These are phyloP conservation scores for Phaedon cochleariae DNA, from an alignment of 2,888 invertebrate species.

Conservation along the genomic window DNA sequence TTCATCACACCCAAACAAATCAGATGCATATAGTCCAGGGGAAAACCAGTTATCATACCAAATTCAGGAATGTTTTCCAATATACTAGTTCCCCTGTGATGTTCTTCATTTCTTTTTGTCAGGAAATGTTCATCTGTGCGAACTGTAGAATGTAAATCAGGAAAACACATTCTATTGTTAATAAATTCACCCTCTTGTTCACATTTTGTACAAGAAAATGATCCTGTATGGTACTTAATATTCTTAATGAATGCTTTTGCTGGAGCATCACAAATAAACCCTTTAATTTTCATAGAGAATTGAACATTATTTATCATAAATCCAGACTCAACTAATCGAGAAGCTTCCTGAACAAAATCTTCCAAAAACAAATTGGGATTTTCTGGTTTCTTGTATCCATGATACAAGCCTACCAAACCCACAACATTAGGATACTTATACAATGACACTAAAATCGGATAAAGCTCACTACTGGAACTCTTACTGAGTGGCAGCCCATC, in stretches of 20 bases:
- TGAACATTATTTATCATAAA: neutral
- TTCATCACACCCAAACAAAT: conserved; percentile 23
- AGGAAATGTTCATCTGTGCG: conserved; percentile 27
- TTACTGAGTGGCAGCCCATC: conserved; percentile 17
- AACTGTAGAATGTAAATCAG: conserved; percentile 16
- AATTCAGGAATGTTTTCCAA: conserved; percentile 39
- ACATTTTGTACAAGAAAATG: conserved; percentile 39
- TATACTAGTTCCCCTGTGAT: conserved; percentile 35
- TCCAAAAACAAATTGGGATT: conserved; percentile 27
- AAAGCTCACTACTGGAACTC: conserved; percentile 16
- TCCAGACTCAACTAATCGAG: conserved; percentile 25
- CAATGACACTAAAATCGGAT: conserved; percentile 14
- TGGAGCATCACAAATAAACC: conserved; percentile 34
- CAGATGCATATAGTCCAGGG: conserved; percentile 40
- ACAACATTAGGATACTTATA: conserved; percentile 9
- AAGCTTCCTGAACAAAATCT: conserved; percentile 33
- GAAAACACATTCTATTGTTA: conserved; percentile 30
- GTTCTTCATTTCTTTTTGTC: conserved; percentile 29
- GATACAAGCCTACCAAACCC: conserved; percentile 26
- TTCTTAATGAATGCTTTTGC: conserved; percentile 28
- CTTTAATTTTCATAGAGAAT: conserved; percentile 26
- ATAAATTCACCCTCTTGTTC: conserved; percentile 29
- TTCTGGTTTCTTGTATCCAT: conserved; percentile 29
- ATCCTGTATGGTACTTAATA: conserved; percentile 32
- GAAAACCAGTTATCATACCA: conserved; percentile 41